phyloP scores from a whole-genome alignment of 2,113 vertebrate genomes.

The Vidua macroura region DNA sequence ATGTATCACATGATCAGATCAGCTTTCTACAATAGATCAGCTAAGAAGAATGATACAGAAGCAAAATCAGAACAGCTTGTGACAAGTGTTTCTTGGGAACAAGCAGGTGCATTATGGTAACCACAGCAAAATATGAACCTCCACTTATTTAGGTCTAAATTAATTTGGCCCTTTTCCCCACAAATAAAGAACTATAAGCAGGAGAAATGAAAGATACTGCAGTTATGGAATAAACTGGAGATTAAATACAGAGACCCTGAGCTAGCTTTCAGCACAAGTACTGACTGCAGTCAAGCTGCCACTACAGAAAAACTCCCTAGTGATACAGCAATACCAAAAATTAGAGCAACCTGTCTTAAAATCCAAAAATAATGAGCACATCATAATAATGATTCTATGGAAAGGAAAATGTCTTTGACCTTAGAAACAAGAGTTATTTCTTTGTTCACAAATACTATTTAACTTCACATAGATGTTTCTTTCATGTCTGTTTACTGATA shows the following conservation, averaged over 20 bases:
- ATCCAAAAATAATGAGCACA: neutral
- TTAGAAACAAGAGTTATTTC: neutral
- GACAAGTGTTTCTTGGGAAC: neutral
- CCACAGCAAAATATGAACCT: neutral
- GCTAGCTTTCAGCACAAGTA: neutral
- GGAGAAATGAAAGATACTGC: neutral
- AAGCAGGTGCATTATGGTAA: neutral
- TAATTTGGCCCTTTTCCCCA: neutral
- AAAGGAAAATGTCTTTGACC: neutral
- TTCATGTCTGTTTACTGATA: neutral
- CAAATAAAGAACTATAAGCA: neutral
- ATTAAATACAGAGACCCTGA: neutral
- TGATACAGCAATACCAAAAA: neutral
- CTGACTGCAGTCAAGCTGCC: neutral
- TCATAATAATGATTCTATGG: neutral
- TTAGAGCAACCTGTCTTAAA: neutral
- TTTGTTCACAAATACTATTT: neutral
- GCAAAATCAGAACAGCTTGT: neutral
- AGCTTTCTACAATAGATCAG: neutral
- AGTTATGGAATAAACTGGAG: neutral
- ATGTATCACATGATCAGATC: neutral
- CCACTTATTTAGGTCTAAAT: neutral
- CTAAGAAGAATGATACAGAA: neutral
- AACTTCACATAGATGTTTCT: neutral
- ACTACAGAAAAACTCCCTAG: neutral